phyloP scores from a whole-genome alignment of 1,140 invertebrate species.

The Laupala kohalensis region DNA sequence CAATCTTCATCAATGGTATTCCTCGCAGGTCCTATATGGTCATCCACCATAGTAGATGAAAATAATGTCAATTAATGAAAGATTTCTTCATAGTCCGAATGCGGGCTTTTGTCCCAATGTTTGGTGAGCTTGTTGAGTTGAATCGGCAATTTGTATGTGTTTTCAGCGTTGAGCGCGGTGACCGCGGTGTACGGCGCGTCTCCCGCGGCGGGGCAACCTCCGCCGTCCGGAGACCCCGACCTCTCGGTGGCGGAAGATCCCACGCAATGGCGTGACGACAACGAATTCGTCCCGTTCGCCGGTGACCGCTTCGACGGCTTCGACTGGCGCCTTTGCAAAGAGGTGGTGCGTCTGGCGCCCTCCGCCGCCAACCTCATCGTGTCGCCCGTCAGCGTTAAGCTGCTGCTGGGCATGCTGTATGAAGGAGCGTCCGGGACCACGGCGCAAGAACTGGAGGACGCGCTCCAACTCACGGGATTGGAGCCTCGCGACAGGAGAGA shows the following conservation, averaged over 20 bases:
- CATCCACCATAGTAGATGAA: no score
- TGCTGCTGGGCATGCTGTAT: conserved; percentile 55
- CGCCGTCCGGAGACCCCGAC: neutral
- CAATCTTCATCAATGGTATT: no score
- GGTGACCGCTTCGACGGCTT: conserved; percentile 37
- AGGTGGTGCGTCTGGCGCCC: conserved; percentile 27
- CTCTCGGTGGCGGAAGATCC: neutral
- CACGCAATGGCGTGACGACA: conserved; percentile 23
- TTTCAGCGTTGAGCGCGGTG: neutral
- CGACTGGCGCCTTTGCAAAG: conserved; percentile 44
- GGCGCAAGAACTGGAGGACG: conserved; percentile 40
- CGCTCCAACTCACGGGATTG: conserved; percentile 31
- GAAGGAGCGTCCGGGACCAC: conserved; percentile 54
- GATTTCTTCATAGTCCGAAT: no score
- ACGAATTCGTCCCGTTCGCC: conserved; percentile 39
- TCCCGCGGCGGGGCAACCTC: neutral
- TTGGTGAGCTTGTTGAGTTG: no score
- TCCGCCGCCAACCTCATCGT: conserved; percentile 50
- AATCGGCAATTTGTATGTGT: neutral
- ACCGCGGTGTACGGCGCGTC: neutral
- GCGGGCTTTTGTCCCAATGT: no score
- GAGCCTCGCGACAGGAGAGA: conserved; percentile 28
- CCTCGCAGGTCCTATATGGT: no score
- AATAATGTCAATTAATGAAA: no score
- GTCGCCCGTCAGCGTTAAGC: conserved; percentile 65